phyloP scores from a whole-genome alignment of 2,797 vertebrate species.

The Argya squamiceps region DNA sequence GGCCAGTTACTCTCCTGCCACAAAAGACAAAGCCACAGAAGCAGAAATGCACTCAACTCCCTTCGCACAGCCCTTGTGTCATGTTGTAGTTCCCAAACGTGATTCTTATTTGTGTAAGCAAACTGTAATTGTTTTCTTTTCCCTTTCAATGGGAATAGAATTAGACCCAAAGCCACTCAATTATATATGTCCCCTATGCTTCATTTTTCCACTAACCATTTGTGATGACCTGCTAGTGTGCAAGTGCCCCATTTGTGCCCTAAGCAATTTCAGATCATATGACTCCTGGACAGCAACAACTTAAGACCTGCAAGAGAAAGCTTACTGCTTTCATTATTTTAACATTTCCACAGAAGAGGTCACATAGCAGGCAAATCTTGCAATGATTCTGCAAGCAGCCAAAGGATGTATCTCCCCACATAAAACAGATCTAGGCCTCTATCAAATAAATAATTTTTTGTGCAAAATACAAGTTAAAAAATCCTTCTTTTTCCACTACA shows the following conservation, averaged over 20 bases:
- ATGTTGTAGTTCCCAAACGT: not conserved
- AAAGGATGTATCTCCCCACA: not conserved
- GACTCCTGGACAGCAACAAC: not conserved
- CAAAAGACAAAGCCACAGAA: not conserved
- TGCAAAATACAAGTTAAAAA: not conserved
- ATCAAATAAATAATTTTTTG: not conserved
- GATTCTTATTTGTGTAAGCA: slow-evolving; percentile 9
- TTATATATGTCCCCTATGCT: not conserved
- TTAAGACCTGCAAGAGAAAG: not conserved
- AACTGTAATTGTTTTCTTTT: slow-evolving; percentile 20
- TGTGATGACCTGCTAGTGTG: not conserved
- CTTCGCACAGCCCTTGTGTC: not conserved
- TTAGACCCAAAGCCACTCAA: not conserved
- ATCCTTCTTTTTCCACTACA: not conserved
- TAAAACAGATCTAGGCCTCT: not conserved
- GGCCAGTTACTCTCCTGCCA: not conserved
- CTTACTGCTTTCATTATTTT: not conserved
- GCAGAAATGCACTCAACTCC: not conserved
- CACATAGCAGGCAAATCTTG: not conserved
- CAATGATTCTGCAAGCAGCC: not conserved
- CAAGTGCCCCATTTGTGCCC: not conserved
- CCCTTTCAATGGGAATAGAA: not conserved
- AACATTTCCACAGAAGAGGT: not conserved
- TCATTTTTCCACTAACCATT: not conserved
- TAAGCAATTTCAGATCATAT: not conserved